Evolutionary conservation across 92 coral and sea anemone genomes (phyloP).

Genomic region (Bergia sp.): DNA sequence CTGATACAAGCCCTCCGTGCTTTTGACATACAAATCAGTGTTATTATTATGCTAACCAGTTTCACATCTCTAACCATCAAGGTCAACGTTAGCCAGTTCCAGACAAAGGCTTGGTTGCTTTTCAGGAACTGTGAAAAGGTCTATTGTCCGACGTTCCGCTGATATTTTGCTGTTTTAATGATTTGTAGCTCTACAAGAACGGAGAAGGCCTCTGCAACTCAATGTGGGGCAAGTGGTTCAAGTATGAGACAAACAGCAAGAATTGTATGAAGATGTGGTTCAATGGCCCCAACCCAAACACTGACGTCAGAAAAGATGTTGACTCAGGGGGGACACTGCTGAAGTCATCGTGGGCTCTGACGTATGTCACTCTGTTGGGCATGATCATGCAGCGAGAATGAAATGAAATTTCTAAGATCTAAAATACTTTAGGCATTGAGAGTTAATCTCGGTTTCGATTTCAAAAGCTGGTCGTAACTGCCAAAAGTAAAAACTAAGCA

Average conservation of each 20-base stretch:
- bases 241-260: slow-evolving; percentile 50
- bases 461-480: no score
- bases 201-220: slow-evolving; percentile 82
- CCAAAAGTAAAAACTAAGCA: no score
- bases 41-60: no score
- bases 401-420: not conserved
- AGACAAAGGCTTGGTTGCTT: no score
- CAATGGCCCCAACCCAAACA: slow-evolving; percentile 58
- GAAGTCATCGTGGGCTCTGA: slow-evolving; percentile 14
- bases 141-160: not conserved
- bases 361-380: not conserved
- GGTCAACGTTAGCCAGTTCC: no score
- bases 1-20: no score
- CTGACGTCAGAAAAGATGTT: slow-evolving; percentile 29
- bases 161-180: not conserved
- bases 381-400: not conserved
- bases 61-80: no score
- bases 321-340: not conserved
- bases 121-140: no score
- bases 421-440: not conserved
- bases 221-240: slow-evolving; percentile 85
- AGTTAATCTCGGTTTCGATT: no score
- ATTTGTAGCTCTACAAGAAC: slow-evolving; percentile 68
- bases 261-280: slow-evolving; percentile 73
- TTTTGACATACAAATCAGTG: no score